Evolutionary conservation across 2,113 vertebrate species (phyloP).

Genomic region (Natator depressus): DNA sequence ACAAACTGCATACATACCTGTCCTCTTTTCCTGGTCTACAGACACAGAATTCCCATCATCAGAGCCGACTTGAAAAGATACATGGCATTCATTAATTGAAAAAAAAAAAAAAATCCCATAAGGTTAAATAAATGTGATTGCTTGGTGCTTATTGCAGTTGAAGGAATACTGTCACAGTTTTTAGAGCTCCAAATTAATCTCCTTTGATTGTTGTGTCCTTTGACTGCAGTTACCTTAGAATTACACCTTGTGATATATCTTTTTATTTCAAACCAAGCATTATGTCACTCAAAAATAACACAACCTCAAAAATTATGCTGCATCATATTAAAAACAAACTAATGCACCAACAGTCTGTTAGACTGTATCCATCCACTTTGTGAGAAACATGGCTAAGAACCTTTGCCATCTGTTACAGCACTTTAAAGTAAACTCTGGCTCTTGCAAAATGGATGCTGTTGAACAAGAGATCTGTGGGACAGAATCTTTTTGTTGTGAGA

Average conservation of each 20-base stretch:
- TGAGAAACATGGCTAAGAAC: fast-evolving
- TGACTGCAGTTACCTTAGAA: neutral
- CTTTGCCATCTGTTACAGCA: fast-evolving
- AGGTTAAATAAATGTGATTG: neutral
- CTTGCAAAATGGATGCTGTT: fast-evolving
- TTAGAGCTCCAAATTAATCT: neutral
- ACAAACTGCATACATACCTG: fast-evolving
- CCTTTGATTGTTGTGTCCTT: neutral
- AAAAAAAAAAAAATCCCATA: neutral
- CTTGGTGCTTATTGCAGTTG: neutral
- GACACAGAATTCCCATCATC: neutral
- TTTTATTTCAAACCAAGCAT: neutral
- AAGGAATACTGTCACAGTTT: fast-evolving
- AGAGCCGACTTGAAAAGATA: neutral
- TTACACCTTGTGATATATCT: neutral
- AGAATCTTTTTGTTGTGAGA: fast-evolving
- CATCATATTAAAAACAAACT: fast-evolving
- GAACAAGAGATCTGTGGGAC: fast-evolving
- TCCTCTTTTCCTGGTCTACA: neutral
- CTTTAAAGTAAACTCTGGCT: neutral
- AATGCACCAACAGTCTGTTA: neutral
- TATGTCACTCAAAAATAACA: neutral
- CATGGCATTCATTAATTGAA: neutral
- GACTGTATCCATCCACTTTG: neutral
- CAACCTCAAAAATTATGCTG: neutral